These are phyloP conservation scores for Gorsachius goisagi DNA, from an alignment of 2,113 vertebrate genomes.

Conservation along the genomic window DNA sequence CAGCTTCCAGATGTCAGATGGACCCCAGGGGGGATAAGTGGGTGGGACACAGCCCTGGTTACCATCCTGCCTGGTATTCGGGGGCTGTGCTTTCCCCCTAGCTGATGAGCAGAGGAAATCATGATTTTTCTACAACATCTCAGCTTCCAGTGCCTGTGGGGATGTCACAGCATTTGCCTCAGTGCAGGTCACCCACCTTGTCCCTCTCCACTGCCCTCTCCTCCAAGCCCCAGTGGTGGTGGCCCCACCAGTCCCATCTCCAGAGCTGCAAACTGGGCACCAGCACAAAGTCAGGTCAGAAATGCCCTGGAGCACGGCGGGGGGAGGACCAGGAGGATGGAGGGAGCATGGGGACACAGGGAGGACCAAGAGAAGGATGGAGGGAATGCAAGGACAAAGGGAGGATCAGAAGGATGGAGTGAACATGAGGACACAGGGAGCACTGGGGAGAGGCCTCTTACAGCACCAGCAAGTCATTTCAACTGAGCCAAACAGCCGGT, in stretches of 20 bases:
- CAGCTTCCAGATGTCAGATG: not conserved
- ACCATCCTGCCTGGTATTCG: not conserved
- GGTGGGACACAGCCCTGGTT: not conserved
- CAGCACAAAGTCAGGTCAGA: not conserved
- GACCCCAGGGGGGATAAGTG: not conserved
- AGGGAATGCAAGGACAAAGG: not conserved
- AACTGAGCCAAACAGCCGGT: not conserved
- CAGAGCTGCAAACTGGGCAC: not conserved
- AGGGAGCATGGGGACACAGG: not conserved
- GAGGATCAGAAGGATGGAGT: not conserved
- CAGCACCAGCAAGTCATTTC: rapidly evolving
- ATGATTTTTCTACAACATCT: not conserved
- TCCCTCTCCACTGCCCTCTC: not conserved
- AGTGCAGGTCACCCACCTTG: not conserved
- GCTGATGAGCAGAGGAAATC: not conserved
- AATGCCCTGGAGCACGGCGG: not conserved
- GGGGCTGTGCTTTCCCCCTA: too few relatives aligned
- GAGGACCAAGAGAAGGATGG: not conserved
- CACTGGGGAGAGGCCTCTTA: not conserved
- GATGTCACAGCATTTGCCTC: rapidly evolving
- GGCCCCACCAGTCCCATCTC: not conserved
- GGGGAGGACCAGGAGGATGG: too few relatives aligned
- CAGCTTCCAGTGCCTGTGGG: not conserved
- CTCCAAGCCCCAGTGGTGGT: not conserved
- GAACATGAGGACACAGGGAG: not conserved